phyloP scores from a whole-genome alignment of 1,140 invertebrate genomes.

The Leptinotarsa lineolata region DNA sequence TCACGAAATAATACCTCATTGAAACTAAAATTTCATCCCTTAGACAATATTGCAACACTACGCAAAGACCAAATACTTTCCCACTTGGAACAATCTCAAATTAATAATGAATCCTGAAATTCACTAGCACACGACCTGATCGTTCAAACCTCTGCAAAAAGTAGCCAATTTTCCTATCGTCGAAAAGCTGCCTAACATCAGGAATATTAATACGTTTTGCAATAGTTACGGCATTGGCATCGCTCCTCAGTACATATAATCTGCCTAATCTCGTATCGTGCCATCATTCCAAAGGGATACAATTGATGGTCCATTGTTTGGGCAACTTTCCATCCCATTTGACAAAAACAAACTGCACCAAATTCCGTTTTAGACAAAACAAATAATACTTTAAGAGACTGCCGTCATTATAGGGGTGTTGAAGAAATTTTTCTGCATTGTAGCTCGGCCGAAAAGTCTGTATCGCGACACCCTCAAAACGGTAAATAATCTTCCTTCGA shows the following conservation, averaged over 20 bases:
- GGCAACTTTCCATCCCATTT: background rate
- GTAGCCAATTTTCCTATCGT: too few relatives aligned
- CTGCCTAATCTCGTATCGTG: slow-evolving; percentile 39
- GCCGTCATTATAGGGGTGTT: slow-evolving; percentile 1
- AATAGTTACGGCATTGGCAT: slow-evolving; percentile 40
- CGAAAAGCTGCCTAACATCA: too few relatives aligned
- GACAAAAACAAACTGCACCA: background rate
- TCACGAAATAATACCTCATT: too few relatives aligned
- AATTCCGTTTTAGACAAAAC: background rate
- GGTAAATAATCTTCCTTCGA: slow-evolving; percentile 7
- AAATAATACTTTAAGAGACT: background rate
- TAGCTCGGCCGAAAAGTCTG: slow-evolving; percentile 50
- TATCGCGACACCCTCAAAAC: slow-evolving; percentile 12
- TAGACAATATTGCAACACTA: too few relatives aligned
- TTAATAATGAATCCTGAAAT: too few relatives aligned
- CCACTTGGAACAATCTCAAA: too few relatives aligned
- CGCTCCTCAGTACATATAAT: slow-evolving; percentile 52
- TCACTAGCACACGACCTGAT: too few relatives aligned
- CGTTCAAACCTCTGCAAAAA: too few relatives aligned
- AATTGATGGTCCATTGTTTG: background rate
- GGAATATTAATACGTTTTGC: slow-evolving; percentile 16
- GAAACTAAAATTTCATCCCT: too few relatives aligned
- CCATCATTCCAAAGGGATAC: slow-evolving; percentile 28
- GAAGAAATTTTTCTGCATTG: slow-evolving; percentile 52
- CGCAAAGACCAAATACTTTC: too few relatives aligned